Evolutionary conservation across 2,888 invertebrate species (phyloP).

Genomic region (Tiliacea citrago): DNA sequence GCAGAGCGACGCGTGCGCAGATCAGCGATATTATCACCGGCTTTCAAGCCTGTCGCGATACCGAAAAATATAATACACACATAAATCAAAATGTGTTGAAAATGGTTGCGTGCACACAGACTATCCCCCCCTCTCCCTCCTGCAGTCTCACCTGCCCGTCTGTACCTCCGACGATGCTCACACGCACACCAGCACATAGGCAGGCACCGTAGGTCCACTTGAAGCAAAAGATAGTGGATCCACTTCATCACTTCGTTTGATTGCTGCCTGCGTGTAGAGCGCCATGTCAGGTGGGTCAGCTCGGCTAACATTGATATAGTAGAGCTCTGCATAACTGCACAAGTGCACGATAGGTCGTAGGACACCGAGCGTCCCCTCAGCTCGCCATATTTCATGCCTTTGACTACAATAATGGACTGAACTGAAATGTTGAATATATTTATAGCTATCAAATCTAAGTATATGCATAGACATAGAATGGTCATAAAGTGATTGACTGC

Average conservation of each 20-base stretch:
- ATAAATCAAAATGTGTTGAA: conserved; percentile 46
- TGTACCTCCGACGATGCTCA: neutral
- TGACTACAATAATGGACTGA: neutral
- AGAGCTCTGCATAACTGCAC: neutral
- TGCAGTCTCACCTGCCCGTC: neutral
- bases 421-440: neutral
- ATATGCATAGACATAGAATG: neutral
- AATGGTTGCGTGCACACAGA: conserved; percentile 28
- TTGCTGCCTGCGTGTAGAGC: neutral
- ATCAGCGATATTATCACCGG: conserved; percentile 28
- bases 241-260: neutral
- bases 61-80: conserved; percentile 20
- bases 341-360: neutral
- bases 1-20: conserved; percentile 17
- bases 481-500: neutral
- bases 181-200: conserved; percentile 10
- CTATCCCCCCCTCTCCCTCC: no score
- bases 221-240: neutral
- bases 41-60: no score
- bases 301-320: neutral
- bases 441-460: neutral
- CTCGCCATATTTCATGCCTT: neutral
- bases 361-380: neutral
- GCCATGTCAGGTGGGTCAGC: neutral
- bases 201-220: neutral